These are phyloP conservation scores for Karalla daura DNA, from an alignment of 2,797 vertebrate species.

Conservation along the genomic window DNA sequence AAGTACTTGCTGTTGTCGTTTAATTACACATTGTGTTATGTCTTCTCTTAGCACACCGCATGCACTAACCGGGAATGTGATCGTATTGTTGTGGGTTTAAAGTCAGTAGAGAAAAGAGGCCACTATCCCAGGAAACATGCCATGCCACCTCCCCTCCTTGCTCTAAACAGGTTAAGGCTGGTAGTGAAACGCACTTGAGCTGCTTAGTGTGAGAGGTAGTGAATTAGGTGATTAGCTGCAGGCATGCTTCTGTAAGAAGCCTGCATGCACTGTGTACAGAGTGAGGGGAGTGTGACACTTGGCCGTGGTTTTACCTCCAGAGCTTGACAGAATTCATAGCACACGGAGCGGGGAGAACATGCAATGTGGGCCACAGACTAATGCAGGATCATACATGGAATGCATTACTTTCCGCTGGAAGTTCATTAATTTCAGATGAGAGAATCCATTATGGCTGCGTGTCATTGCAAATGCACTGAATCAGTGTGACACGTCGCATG, in stretches of 20 bases:
- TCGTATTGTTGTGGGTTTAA: neutral
- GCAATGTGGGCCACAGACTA: too few relatives aligned
- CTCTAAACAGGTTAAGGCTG: constrained; percentile 13
- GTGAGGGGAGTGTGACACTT: neutral
- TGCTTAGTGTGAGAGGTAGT: constrained; percentile 42
- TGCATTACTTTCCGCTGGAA: constrained; percentile 19
- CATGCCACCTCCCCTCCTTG: constrained; percentile 2
- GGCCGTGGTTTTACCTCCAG: neutral
- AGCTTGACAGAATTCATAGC: neutral
- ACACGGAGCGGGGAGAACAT: neutral
- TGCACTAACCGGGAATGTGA: neutral
- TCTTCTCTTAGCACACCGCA: constrained; percentile 1
- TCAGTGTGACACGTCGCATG: constrained; percentile 27
- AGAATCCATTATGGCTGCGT: constrained; percentile 20
- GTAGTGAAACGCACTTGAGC: constrained; percentile 47
- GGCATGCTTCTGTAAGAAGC: constrained; percentile 12
- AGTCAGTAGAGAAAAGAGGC: constrained; percentile 4
- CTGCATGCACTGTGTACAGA: constrained; percentile 1
- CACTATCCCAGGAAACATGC: constrained; percentile 13
- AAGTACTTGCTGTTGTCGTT: constrained; percentile 27
- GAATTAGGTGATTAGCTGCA: constrained; percentile 39
- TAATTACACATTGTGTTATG: constrained; percentile 2
- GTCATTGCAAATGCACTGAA: constrained; percentile 27
- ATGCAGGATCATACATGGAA: constrained; percentile 14
- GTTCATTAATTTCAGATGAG: constrained; percentile 59